Percentiles rank a stretch among this genome's conserved stretches.
phyloP scores from a whole-genome alignment of 2,888 invertebrate genomes.

The Aphodius sticticus region DNA sequence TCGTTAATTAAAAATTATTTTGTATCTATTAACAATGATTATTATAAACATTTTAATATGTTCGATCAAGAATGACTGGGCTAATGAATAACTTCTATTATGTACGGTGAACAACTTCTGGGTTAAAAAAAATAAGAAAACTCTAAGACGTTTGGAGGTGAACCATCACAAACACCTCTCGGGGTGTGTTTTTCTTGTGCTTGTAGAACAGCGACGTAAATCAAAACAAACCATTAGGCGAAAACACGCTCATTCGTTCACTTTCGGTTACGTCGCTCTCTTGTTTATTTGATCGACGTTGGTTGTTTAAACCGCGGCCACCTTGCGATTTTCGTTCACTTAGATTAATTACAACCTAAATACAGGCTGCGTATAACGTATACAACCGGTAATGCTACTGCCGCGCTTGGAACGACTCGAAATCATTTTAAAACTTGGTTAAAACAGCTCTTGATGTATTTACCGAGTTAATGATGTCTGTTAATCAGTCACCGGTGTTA shows the following conservation, averaged over 20 bases:
- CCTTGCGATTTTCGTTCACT: constrained; percentile 4
- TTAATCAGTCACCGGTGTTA: neutral
- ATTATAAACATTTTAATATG: too few species aligned
- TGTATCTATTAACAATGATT: too few species aligned
- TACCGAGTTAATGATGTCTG: neutral
- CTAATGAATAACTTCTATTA: too few species aligned
- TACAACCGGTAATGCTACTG: neutral
- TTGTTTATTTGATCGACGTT: neutral
- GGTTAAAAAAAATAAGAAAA: too few species aligned
- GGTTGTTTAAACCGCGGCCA: neutral
- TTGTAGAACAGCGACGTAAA: neutral
- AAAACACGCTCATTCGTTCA: constrained; percentile 4
- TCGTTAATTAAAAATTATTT: too few species aligned
- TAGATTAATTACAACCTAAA: neutral
- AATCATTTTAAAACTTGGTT: neutral
- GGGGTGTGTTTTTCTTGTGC: neutral
- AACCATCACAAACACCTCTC: neutral
- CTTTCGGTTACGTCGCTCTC: neutral
- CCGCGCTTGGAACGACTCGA: neutral
- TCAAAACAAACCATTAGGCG: neutral
- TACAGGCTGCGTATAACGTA: neutral
- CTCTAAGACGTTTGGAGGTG: neutral
- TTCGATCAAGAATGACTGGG: too few species aligned
- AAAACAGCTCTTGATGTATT: neutral
- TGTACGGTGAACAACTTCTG: too few species aligned